Conservation (phyloP, 2,113 vertebrate species). For the Vireo altiloquus region DNA sequence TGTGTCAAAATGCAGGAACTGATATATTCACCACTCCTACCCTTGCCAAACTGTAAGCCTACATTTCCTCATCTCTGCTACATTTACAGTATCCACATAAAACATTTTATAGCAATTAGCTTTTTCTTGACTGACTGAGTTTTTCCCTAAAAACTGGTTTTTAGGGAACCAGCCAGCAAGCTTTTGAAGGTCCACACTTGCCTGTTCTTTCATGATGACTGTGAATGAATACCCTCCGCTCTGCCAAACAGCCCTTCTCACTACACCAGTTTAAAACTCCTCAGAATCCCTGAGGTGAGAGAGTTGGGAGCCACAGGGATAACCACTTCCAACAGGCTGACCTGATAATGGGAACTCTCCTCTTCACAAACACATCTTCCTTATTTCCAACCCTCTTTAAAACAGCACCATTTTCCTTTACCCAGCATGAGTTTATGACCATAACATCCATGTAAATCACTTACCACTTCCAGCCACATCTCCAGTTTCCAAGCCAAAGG, state of each 20-base stretch:
- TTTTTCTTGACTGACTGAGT: background rate
- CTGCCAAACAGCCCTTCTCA: background rate
- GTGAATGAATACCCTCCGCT: background rate
- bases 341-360: background rate
- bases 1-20: background rate
- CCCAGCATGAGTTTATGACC: accelerated
- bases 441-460: background rate
- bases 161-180: background rate
- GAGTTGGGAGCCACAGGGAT: background rate
- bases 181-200: background rate
- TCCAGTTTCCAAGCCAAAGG: background rate
- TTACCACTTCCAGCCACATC: background rate
- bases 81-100: background rate
- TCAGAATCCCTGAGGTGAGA: background rate
- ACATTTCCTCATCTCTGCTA: background rate
- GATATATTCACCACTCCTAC: background rate
- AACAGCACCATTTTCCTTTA: background rate
- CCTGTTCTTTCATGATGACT: background rate
- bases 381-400: background rate
- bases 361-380: background rate
- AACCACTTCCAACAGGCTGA: background rate
- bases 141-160: background rate
- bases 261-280: background rate
- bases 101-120: background rate
- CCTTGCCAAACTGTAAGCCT: background rate